Evolutionary conservation across 2,888 invertebrate species (phyloP).

Genomic region (Belgica antarctica): DNA sequence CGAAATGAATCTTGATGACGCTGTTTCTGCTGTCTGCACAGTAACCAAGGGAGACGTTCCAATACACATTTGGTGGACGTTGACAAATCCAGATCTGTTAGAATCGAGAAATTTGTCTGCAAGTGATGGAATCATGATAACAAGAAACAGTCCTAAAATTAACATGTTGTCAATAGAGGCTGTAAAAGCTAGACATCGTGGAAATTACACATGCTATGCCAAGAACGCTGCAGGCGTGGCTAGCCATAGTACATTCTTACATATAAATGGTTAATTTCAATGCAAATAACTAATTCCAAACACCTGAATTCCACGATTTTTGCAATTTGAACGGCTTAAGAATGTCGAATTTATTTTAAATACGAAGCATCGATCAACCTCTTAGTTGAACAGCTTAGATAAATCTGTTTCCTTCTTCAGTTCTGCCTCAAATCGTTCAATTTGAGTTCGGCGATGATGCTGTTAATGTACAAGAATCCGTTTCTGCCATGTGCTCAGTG

Average conservation of each 20-base stretch:
- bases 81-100: conserved; percentile 49
- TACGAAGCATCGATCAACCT: too few species aligned
- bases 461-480: conserved; percentile 67
- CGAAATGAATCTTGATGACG: conserved; percentile 71
- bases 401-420: conserved; percentile 52
- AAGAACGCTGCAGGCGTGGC: conserved; percentile 60
- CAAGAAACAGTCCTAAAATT: conserved; percentile 62
- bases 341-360: neutral
- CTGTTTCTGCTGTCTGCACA: conserved; percentile 69
- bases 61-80: conserved; percentile 68
- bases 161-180: conserved; percentile 65
- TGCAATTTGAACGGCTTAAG: conserved; percentile 24
- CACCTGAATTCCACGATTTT: conserved; percentile 23
- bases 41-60: conserved; percentile 76
- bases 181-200: conserved; percentile 61
- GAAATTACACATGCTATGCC: conserved; percentile 62
- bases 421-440: conserved; percentile 60
- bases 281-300: too few species aligned
- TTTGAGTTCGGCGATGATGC: conserved; percentile 68
- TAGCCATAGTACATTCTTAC: conserved; percentile 57
- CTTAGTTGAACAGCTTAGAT: too few species aligned
- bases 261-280: conserved; percentile 62
- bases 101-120: conserved; percentile 49
- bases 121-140: conserved; percentile 59
- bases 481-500: conserved; percentile 68